Base-by-base conservation (phyloP, 2,797 vertebrate species). In the Loris lydekkerianus region DNA sequence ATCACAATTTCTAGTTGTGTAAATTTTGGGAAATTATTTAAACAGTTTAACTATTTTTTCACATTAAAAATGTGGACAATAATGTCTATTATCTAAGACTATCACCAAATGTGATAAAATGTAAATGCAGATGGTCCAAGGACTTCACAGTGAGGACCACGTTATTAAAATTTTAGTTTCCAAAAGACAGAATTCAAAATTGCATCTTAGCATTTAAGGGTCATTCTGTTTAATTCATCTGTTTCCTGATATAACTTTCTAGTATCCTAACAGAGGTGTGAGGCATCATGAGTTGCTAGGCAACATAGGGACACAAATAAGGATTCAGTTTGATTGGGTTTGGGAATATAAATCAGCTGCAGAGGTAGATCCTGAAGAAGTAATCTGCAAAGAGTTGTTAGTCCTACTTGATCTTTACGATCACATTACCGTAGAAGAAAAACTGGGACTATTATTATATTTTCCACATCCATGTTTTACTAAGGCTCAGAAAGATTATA, bases 131-230 rank as follows among this genome's bases (percentile, higher is more conserved):
- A 17, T 63, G 46, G 13, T 29, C n/a, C 53, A 46, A 91, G 2
- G 49, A 56, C 21, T 61, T 83, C 53, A 65, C 21, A 75, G 58
- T 10, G 31, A 58, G 34, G 20, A 60, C 10, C 4, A 40, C 27
- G 88, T 56, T 70, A 61, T 83, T 86, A 80, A 92, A 87, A 85
- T 84, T 29, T 90, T 77, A 77, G 56, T 49, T 86, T 5, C 69
- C 21, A 10, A n/a, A 34, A 43, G 3, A 77, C 3, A 70, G 18
- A 82, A 90, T 13, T 76, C 11, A 61, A 93, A 96, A 56, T 80
- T 77, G 46, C 69, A 7, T 91, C 80, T 84, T 85, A 72, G n/a
- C 7, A 91, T 86, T 70, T 63, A 72, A 87, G 25, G n/a, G 9
- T 78, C 34, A 77, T 53, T 37, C 78, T 84, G 53, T n/a, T 72